These are phyloP conservation scores for Stictonetta naevosa DNA, from an alignment of 2,113 vertebrate genomes.

Conservation along the genomic window DNA sequence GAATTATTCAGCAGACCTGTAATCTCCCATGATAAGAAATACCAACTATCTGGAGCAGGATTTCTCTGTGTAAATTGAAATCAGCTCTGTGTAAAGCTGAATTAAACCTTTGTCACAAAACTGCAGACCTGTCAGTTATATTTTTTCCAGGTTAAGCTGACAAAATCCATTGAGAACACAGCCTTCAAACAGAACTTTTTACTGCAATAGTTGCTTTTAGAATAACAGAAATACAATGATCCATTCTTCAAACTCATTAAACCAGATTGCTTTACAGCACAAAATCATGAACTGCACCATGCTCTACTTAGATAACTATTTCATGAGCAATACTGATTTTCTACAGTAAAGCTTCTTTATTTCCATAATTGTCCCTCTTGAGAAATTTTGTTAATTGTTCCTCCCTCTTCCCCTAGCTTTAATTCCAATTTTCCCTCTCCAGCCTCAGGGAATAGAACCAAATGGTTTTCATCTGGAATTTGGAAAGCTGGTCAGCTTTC, in stretches of 20 bases:
- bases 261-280: background rate
- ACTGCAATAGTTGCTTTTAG: background rate
- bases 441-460: background rate
- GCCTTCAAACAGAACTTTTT: background rate
- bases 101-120: background rate
- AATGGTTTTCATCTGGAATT: background rate
- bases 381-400: conserved; percentile 5
- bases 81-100: background rate
- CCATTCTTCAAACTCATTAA: background rate
- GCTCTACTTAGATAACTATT: background rate
- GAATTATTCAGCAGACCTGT: background rate
- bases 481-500: conserved; percentile 21
- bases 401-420: background rate
- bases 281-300: background rate
- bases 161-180: background rate
- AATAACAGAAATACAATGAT: background rate
- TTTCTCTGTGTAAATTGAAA: conserved; percentile 34
- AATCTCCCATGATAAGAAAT: conserved; percentile 25
- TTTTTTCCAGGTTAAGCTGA: background rate
- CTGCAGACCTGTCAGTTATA: background rate
- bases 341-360: background rate
- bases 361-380: conserved; percentile 7
- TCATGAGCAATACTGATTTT: background rate
- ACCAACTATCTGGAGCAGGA: background rate
- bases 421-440: background rate